phyloP scores from a whole-genome alignment of 2,113 vertebrate genomes.

The Etheostoma cragini region DNA sequence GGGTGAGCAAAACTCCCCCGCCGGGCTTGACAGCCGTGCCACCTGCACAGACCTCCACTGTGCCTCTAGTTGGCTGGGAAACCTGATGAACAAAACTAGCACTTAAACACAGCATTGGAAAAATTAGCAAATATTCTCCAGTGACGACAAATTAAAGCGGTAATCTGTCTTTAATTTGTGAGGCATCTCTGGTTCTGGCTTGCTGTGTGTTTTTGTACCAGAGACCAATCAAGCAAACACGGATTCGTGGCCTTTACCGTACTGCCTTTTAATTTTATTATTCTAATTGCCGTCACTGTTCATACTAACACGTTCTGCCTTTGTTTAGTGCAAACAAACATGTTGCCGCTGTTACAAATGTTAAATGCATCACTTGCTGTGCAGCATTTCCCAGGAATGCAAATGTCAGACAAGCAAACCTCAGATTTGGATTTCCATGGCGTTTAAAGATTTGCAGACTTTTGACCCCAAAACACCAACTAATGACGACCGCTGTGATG shows the following conservation, averaged over 20 bases:
- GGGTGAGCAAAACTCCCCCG: slow-evolving; percentile 70
- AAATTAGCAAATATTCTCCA: slow-evolving; percentile 31
- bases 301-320: background rate
- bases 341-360: background rate
- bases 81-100: slow-evolving; percentile 55
- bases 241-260: background rate
- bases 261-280: background rate
- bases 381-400: slow-evolving; percentile 1
- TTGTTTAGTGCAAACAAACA: slow-evolving; percentile 10
- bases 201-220: slow-evolving; percentile 19
- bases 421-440: background rate
- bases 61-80: slow-evolving; percentile 69
- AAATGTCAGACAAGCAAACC: slow-evolving; percentile 3
- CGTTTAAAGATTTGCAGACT: slow-evolving; percentile 20
- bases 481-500: slow-evolving; percentile 16
- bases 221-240: background rate
- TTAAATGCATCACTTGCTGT: slow-evolving; percentile 27
- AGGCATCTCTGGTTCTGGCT: background rate
- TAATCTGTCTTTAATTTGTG: slow-evolving; percentile 10
- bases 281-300: background rate
- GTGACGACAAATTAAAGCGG: background rate
- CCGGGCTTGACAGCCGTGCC: slow-evolving; percentile 74
- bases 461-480: slow-evolving; percentile 14
- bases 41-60: slow-evolving; percentile 83
- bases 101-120: slow-evolving; percentile 23